A percentile compares a stretch with the other conserved stretches of the same genome.
These are phyloP conservation scores for Pristionchus arcanus DNA, from an alignment of 2,888 invertebrate species.

Conservation along the genomic window DNA sequence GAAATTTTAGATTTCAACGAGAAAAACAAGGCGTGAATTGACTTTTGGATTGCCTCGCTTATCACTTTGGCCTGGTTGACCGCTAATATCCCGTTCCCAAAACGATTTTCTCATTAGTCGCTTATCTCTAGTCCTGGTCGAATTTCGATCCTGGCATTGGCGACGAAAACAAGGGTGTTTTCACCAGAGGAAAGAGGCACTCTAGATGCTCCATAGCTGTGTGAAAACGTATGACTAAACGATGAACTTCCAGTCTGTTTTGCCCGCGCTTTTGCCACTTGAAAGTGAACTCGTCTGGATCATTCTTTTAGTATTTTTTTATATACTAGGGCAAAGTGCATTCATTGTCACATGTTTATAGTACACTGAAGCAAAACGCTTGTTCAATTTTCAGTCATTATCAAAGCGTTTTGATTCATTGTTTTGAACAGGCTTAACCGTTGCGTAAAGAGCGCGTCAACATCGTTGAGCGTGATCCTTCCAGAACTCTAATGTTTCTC, in stretches of 20 bases:
- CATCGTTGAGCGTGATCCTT: neutral
- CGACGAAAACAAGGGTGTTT: neutral
- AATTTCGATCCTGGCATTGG: neutral
- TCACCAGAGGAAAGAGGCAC: neutral
- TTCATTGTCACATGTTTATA: no score
- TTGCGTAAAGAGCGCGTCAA: neutral
- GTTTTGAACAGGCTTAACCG: no score
- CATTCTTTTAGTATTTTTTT: no score
- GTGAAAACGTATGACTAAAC: conserved; percentile 30
- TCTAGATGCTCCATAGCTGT: neutral
- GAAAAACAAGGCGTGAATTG: neutral
- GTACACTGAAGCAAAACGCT: no score
- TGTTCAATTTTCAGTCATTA: no score
- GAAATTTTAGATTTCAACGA: neutral
- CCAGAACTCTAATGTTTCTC: neutral
- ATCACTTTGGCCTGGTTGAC: neutral
- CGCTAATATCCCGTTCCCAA: neutral
- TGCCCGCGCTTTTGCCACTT: neutral
- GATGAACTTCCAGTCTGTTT: neutral
- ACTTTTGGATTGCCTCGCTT: neutral
- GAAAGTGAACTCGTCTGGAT: no score
- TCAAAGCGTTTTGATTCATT: no score
- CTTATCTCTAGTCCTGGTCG: neutral
- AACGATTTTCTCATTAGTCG: neutral
- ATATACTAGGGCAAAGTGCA: no score